Conservation (phyloP, 2,113 vertebrate species). For the Cyprinus carpio region DNA sequence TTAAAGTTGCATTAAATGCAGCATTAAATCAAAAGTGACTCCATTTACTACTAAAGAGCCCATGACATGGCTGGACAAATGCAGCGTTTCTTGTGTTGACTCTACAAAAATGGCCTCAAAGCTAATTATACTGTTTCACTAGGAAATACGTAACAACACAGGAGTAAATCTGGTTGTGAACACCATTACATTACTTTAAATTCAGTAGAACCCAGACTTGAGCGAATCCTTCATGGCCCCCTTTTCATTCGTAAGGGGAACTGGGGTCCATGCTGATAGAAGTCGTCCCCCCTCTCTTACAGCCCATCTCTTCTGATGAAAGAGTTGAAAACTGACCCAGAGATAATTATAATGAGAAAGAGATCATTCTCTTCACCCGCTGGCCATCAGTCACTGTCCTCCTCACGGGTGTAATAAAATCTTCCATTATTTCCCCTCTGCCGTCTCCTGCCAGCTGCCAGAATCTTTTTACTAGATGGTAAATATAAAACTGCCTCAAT, state of each 20-base stretch:
- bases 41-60: not conserved
- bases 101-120: not conserved
- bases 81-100: not conserved
- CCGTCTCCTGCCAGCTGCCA: constrained; percentile 31
- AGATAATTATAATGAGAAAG: constrained; percentile 41
- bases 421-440: constrained; percentile 40
- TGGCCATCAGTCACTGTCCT: constrained; percentile 15
- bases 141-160: no score
- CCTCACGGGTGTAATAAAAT: constrained; percentile 30
- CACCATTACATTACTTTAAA: not conserved
- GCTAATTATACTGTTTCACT: not conserved
- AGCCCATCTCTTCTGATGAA: not conserved
- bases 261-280: not conserved
- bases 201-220: not conserved
- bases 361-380: constrained; percentile 13
- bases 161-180: not conserved
- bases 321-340: constrained; percentile 36
- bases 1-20: not conserved
- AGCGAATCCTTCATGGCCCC: no score
- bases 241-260: not conserved
- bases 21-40: not conserved
- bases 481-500: constrained; percentile 40
- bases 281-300: not conserved
- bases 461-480: constrained; percentile 22
- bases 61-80: not conserved